Base-by-base conservation (phyloP, 2,888 invertebrate genomes). In the Leptothorax acervorum region DNA sequence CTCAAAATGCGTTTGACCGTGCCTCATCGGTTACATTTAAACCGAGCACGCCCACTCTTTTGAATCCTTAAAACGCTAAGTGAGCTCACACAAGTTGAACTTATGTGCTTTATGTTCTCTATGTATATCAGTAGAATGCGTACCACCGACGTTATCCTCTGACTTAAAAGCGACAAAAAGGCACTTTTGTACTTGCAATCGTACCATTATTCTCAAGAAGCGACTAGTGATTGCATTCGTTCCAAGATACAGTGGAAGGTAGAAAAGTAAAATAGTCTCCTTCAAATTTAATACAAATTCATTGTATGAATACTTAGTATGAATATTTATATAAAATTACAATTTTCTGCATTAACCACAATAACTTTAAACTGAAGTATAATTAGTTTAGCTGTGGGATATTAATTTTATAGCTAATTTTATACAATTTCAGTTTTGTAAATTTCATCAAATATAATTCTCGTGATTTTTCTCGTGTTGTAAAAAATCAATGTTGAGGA, bases 1-100 rank as follows among this genome's bases (percentile, higher is more conserved):
- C 62, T 83, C 71, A 70, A 81, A 53, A 53, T 55, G 65, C 39
- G 82, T 89, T 83, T 85, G 79, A 76, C 79, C 63, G 83, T 83
- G 62, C 55, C 85, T 70, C 76, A 53, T 76, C 51, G 53, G 60
- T 83, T 79, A 79, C 71, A 48, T 79, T 62, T 81, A 81, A 71
- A 79, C 60, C 39, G 39, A 60, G 71, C 68, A 55, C 35, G 35
- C 35, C 35, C 31, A 15, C 78, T 70, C 35, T 70, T 57, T 70
- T 48, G 3, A 79, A 11, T 48, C 39, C 71, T 79, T 51, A 23
- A 39, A 81, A 71, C 8, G 60, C 18, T 71, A 71, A 79, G 39
- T 60, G 71, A 79, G 5, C 39, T 68, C 23, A 12, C 42, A 71
- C 48, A 18, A 68, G 42, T 6, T 35, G 35, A 35, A 6, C 35